phyloP scores from a whole-genome alignment of 2,888 invertebrate species.

The Cephus sareptanus region DNA sequence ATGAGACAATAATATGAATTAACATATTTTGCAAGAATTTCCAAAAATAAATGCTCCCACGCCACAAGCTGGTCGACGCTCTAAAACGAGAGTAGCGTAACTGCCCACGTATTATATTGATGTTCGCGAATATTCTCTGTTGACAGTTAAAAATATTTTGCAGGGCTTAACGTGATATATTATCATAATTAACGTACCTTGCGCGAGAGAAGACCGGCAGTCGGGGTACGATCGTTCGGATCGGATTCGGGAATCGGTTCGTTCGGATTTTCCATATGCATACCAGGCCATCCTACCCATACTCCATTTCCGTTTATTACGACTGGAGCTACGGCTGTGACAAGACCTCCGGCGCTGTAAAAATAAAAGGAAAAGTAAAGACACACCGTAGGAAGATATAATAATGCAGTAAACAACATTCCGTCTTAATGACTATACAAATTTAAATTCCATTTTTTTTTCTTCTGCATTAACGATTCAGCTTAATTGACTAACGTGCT shows the following conservation, averaged over 20 bases:
- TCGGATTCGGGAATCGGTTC: constrained; percentile 89
- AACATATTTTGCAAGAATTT: background rate
- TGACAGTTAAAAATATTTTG: background rate
- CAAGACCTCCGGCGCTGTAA: constrained; percentile 87
- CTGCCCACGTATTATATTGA: background rate
- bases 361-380: background rate
- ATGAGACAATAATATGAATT: background rate
- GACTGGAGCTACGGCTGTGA: constrained; percentile 91
- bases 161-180: background rate
- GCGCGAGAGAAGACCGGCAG: constrained; percentile 84
- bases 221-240: constrained; percentile 86
- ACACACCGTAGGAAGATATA: background rate
- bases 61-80: background rate
- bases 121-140: background rate
- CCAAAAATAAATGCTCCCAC: background rate
- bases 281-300: constrained; percentile 94
- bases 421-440: background rate
- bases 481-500: background rate
- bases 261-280: constrained; percentile 81
- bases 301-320: constrained; percentile 86
- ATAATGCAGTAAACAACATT: background rate
- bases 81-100: background rate
- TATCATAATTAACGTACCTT: constrained; percentile 71
- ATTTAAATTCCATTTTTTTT: background rate
- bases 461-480: background rate